Base-by-base conservation (phyloP, 2,888 invertebrate genomes). In the Zygaena filipendulae region DNA sequence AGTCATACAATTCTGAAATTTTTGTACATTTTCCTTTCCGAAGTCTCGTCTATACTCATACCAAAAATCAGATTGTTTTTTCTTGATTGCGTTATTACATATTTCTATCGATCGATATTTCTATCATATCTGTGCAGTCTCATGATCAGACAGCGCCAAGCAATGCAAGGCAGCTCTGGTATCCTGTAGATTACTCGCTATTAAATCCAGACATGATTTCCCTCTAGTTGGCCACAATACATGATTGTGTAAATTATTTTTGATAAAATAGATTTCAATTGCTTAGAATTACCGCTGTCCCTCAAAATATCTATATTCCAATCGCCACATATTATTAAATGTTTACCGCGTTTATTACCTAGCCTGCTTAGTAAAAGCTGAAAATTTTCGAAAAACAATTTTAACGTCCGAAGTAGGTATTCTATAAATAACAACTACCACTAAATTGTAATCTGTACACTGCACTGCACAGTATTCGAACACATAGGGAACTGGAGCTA, bases 41-140 rank as follows among this genome's bases (percentile, higher is more conserved):
- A n/a, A n/a, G n/a, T n/a, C n/a, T n/a, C n/a, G n/a, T n/a, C n/a
- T n/a, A n/a, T n/a, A n/a, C n/a, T n/a, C n/a, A n/a, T n/a, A n/a
- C n/a, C n/a, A n/a, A 13, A 13, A 11, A 23, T 29, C 29, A 2
- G 3, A 11, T 20, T 24, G 2, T 23, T 13, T 13, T 13, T 12
- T 20, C 5, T 4, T 13, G 24, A 2, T 11, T 29, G 13, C 7
- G 24, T 14, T 7, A 11, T 12, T 25, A n/a, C n/a, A n/a, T n/a
- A n/a, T n/a, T n/a, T n/a, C n/a, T n/a, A n/a, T n/a, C n/a, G n/a
- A n/a, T n/a, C n/a, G n/a, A n/a, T n/a, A n/a, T n/a, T n/a, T n/a
- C n/a, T n/a, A n/a, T n/a, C n/a, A n/a, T n/a, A n/a, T n/a, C n/a
- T 32, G 32, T 7, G 16, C 23, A 3, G 32, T 32, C 10, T 32